Evolutionary conservation across 2,797 vertebrate genomes (phyloP).

Genomic region (Spheniscus humboldti): DNA sequence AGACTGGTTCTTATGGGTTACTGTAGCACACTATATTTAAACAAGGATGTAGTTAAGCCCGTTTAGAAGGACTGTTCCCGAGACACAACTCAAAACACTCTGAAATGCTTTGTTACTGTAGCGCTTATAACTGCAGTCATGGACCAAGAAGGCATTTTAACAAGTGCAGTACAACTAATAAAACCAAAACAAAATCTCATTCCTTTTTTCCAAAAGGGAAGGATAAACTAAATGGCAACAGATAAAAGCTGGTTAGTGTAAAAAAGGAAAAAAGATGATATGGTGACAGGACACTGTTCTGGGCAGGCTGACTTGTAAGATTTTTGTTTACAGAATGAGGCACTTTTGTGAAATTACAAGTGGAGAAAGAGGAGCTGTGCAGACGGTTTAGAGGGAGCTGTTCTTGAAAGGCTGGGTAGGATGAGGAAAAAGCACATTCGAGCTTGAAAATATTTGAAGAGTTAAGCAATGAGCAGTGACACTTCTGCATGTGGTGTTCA

Average conservation of each 20-base stretch:
- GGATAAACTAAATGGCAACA: background rate
- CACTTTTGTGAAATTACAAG: background rate
- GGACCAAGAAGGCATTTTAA: background rate
- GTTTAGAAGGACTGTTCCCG: background rate
- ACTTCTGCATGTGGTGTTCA: background rate
- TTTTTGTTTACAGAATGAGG: background rate
- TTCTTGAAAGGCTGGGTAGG: background rate
- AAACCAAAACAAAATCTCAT: background rate
- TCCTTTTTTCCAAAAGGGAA: background rate
- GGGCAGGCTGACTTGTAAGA: background rate
- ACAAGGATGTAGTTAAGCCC: background rate
- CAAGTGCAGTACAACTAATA: background rate
- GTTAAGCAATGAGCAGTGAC: background rate
- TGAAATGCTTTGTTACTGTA: background rate
- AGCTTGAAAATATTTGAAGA: background rate
- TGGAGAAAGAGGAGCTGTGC: background rate
- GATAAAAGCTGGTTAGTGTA: background rate
- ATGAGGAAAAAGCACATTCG: background rate
- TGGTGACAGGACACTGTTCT: background rate
- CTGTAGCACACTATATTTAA: background rate
- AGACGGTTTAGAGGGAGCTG: background rate
- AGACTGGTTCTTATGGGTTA: background rate
- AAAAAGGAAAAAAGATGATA: background rate
- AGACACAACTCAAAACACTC: background rate
- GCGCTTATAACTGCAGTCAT: background rate